Evolutionary conservation across 2,797 vertebrate species (phyloP), one percentile per base, ranked within the genome.

Genomic region (Falco concolor): DNA sequence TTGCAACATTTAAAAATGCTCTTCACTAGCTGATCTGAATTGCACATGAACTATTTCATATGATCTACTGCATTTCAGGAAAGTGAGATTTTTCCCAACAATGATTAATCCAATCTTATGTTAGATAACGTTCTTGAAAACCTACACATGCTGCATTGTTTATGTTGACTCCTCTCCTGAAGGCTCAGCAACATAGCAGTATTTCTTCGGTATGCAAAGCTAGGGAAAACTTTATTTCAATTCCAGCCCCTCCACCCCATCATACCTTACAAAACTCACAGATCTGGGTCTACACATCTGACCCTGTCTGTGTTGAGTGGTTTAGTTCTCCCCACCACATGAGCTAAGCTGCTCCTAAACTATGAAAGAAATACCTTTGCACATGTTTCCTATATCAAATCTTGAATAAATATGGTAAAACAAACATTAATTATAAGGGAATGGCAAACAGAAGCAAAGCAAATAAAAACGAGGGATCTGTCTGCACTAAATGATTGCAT

Each of bases 351-450:
- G 21, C 19, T 45, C 9, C n/a, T 74, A 52, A 70, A 53, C 68
- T 80, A 80, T 27, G 36, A 38, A 63, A 87, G 18, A 49, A 80
- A 8, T 27, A 59, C 21, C 45, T 47, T 74, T 28, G n/a, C 50
- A 50, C 56, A 72, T 72, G 53, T 80, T 85, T 70, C 44, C 56
- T 67, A 57, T 15, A 67, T 49, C 17, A 91, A 13, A 70, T 49
- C 68, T 74, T 85, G 53, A 92, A 70, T 83, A 91, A 94, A 91
- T 67, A 84, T 4, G 36, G 90, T 73, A 74, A 93, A 47, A 47
- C 63, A 95, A 95, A 92, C 74, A 81, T 61, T 95, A 91, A 91
- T 94, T 95, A 88, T 59, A 76, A 77, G 32, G 27, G 50, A 88
- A 91, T 16, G 44, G 57, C 59, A 95, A 96, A 89, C 2, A 63